Evolutionary conservation across 2,888 invertebrate species (phyloP).

Genomic region (Coleophora flavipennella): DNA sequence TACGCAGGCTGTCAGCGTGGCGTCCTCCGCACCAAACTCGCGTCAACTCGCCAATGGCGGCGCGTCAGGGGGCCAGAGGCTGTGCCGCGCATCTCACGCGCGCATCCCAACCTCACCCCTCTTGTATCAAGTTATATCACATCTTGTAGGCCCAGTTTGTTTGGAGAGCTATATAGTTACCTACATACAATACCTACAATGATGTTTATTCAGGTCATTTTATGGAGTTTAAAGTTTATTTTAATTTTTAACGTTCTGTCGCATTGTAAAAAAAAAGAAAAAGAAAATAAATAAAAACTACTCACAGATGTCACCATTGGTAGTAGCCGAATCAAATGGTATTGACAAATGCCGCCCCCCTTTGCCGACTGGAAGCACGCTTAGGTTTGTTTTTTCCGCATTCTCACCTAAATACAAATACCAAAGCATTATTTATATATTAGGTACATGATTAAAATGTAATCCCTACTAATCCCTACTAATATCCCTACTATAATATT

Average conservation of each 20-base stretch:
- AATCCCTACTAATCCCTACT: too few relatives aligned
- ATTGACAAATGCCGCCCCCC: constrained; percentile 59
- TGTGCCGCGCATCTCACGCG: constrained; percentile 63
- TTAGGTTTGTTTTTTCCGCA: constrained; percentile 43
- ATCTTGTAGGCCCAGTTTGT: too few relatives aligned
- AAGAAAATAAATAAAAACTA: constrained; percentile 16
- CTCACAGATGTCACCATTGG: constrained; percentile 63
- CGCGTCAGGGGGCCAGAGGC: constrained; percentile 61
- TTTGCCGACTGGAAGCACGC: constrained; percentile 43
- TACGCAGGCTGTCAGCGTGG: constrained; percentile 33
- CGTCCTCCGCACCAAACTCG: constrained; percentile 41
- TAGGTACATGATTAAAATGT: too few relatives aligned
- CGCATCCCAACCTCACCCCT: constrained; percentile 54
- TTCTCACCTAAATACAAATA: constrained; percentile 44
- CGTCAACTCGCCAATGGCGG: constrained; percentile 52
- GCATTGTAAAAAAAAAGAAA: too few relatives aligned
- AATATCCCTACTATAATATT: too few relatives aligned
- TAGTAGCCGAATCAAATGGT: constrained; percentile 55
- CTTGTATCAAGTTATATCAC: constrained; percentile 17
- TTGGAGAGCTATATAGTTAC: too few relatives aligned
- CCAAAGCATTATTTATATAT: constrained; percentile 10
- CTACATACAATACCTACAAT: too few relatives aligned
- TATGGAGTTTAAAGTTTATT: too few relatives aligned
- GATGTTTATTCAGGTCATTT: too few relatives aligned
- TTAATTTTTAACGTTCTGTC: too few relatives aligned